Evolutionary conservation across 2,888 invertebrate species (phyloP).

Genomic region (Rutpela maculata): DNA sequence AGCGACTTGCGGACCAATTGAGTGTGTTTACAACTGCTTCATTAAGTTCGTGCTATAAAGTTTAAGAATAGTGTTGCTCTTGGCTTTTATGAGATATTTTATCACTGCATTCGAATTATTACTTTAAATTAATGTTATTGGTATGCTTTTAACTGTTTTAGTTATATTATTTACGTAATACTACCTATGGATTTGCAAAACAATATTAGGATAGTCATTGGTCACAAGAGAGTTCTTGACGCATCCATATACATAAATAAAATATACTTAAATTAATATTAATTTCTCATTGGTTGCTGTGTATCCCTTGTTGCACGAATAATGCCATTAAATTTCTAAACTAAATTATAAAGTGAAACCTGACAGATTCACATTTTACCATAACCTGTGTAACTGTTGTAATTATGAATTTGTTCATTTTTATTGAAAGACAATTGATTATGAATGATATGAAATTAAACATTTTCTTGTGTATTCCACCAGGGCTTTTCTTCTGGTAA

Average conservation of each 20-base stretch:
- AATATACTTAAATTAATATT: slow-evolving; percentile 7
- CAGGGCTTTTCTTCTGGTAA: no score
- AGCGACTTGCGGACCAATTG: slow-evolving; percentile 49
- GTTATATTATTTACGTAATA: slow-evolving; percentile 1
- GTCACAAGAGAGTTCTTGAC: slow-evolving; percentile 3
- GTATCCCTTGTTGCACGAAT: background rate
- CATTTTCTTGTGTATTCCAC: no score
- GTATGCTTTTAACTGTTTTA: background rate
- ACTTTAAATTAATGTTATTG: slow-evolving; percentile 9
- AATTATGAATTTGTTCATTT: no score
- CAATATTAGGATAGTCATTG: no score
- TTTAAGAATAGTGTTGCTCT: slow-evolving; percentile 56
- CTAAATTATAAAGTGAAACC: background rate
- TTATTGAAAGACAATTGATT: no score
- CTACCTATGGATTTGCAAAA: background rate
- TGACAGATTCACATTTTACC: background rate
- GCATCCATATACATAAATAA: background rate
- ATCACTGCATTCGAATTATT: slow-evolving; percentile 18
- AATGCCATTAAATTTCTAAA: background rate
- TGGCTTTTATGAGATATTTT: slow-evolving; percentile 43
- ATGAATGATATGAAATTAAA: no score
- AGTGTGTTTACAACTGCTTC: slow-evolving; percentile 61
- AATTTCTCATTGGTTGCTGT: background rate
- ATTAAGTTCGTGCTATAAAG: slow-evolving; percentile 60
- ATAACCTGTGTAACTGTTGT: background rate